Conservation (phyloP, 2,888 invertebrate genomes). For the Megaustenia siamemsis region DNA sequence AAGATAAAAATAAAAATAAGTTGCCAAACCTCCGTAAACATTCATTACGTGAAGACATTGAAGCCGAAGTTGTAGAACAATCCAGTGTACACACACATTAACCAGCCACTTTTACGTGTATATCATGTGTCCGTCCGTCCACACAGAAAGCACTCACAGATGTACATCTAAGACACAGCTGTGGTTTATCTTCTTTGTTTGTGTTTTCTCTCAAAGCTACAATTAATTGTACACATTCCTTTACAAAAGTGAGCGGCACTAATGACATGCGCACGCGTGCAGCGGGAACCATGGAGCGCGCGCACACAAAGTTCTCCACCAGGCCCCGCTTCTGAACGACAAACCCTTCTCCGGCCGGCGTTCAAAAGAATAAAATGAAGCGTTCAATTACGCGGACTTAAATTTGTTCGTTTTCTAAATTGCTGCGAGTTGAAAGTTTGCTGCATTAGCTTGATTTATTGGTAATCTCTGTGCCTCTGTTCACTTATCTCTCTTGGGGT, state of each 20-base stretch:
- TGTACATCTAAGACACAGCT: background rate
- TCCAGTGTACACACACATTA: too few species aligned
- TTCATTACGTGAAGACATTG: too few species aligned
- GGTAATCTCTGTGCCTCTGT: background rate
- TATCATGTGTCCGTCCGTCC: too few species aligned
- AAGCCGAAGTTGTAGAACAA: too few species aligned
- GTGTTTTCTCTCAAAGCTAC: conserved; percentile 22
- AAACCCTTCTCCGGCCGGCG: conserved; percentile 2
- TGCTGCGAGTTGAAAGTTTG: background rate
- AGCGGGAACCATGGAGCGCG: background rate
- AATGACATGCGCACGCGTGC: background rate
- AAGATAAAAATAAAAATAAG: too few species aligned
- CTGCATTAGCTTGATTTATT: background rate
- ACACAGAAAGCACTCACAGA: background rate
- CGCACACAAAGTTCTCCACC: background rate
- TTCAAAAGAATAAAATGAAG: background rate
- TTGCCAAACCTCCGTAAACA: too few species aligned
- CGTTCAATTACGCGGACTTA: background rate
- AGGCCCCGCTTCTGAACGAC: background rate
- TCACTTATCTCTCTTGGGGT: too few species aligned
- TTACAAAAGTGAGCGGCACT: conserved; percentile 20
- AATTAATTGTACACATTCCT: conserved; percentile 24
- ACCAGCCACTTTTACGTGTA: too few species aligned
- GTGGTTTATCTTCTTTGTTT: too few species aligned
- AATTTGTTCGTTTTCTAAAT: background rate